These are phyloP conservation scores for Prionailurus bengalensis DNA, from an alignment of 2,113 vertebrate species.

Conservation along the genomic window DNA sequence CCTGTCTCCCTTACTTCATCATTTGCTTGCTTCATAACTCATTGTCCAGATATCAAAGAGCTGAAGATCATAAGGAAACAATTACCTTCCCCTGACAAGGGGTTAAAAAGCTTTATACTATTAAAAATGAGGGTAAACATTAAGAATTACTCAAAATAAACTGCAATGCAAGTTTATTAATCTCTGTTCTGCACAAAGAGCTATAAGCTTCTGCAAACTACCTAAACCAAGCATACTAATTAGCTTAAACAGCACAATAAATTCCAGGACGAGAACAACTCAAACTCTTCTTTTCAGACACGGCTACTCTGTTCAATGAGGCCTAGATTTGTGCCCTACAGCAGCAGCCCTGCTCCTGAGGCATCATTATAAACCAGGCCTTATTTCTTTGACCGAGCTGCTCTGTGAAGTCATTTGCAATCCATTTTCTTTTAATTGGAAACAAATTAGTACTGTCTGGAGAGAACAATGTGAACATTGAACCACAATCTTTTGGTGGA, in stretches of 20 bases:
- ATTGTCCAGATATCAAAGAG: slow-evolving; percentile 61
- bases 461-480: slow-evolving; percentile 83
- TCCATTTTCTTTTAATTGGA: slow-evolving; percentile 86
- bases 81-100: slow-evolving; percentile 63
- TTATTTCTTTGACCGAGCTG: slow-evolving; percentile 77
- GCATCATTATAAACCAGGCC: slow-evolving; percentile 65
- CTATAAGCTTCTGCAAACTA: slow-evolving; percentile 70
- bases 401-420: slow-evolving; percentile 81
- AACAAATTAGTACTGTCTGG: slow-evolving; percentile 88
- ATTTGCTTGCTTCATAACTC: neutral
- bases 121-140: slow-evolving; percentile 70
- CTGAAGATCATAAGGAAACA: slow-evolving; percentile 76
- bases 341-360: slow-evolving; percentile 67
- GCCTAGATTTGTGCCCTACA: neutral
- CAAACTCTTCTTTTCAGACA: slow-evolving; percentile 64
- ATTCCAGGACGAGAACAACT: slow-evolving; percentile 68
- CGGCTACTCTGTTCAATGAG: neutral
- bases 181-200: slow-evolving; percentile 48
- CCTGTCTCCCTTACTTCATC: slow-evolving; percentile 43
- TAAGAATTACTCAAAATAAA: slow-evolving; percentile 64
- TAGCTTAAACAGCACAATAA: slow-evolving; percentile 31
- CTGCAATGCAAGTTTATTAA: slow-evolving; percentile 72
- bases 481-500: slow-evolving; percentile 76
- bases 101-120: neutral
- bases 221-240: slow-evolving; percentile 70